Conservation (phyloP, 1,140 invertebrate species). For the Tribolium madens region DNA sequence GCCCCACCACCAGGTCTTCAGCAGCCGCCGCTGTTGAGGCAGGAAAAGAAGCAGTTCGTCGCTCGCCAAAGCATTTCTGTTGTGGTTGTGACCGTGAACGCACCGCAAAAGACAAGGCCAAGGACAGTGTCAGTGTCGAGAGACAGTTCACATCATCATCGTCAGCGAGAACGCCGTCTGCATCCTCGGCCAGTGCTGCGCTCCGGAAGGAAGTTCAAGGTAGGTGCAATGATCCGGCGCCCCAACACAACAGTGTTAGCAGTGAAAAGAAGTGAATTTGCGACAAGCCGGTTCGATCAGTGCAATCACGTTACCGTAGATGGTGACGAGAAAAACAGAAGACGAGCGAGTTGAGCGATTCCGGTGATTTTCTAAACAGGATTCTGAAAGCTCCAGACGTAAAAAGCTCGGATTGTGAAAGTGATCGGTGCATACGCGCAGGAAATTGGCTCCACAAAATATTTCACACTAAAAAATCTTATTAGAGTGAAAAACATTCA, state of each 20-base stretch:
- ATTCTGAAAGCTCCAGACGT: neutral
- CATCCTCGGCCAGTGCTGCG: constrained; percentile 2
- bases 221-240: constrained; percentile 53
- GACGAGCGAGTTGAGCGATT: too few relatives aligned
- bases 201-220: constrained; percentile 41
- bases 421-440: neutral
- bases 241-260: neutral
- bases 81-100: constrained; percentile 64
- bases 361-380: too few relatives aligned
- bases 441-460: neutral
- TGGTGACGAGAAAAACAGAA: too few relatives aligned
- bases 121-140: constrained; percentile 61
- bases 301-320: neutral
- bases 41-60: constrained; percentile 64
- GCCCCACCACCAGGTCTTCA: constrained; percentile 58
- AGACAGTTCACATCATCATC: constrained; percentile 46
- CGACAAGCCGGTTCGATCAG: constrained; percentile 23
- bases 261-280: neutral
- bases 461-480: too few relatives aligned
- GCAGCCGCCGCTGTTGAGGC: constrained; percentile 52
- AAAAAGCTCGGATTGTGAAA: constrained; percentile 17
- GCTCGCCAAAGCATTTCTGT: constrained; percentile 64
- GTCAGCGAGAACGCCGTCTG: neutral
- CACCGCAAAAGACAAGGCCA: constrained; percentile 62
- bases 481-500: too few relatives aligned